Evolutionary conservation across 2,113 vertebrate genomes (phyloP).

Genomic region (Apteryx owenii): DNA sequence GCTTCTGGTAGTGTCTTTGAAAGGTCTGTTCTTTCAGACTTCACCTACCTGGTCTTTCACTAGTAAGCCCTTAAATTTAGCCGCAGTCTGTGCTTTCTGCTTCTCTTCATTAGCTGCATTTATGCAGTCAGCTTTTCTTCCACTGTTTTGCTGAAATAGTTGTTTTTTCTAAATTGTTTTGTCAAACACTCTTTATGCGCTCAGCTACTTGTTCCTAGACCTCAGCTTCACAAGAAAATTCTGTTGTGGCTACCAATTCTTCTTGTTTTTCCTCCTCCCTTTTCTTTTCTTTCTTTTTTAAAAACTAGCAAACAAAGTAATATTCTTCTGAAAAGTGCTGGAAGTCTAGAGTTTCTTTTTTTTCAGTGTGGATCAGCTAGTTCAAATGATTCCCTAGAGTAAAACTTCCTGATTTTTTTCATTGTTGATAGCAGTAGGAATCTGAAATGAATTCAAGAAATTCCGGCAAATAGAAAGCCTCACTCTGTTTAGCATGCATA

Average conservation of each 20-base stretch:
- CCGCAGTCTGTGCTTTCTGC: background rate
- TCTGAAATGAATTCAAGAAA: background rate
- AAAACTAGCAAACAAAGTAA: background rate
- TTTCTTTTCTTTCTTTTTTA: background rate
- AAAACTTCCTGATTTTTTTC: background rate
- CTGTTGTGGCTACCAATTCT: background rate
- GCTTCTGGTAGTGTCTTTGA: background rate
- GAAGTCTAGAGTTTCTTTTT: background rate
- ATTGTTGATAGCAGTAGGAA: background rate
- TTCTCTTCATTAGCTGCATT: slow-evolving; percentile 49
- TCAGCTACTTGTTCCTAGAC: slow-evolving; percentile 10
- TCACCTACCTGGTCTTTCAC: background rate
- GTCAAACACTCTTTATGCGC: background rate
- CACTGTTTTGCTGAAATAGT: slow-evolving; percentile 48
- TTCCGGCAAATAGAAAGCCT: background rate
- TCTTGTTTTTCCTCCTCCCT: background rate
- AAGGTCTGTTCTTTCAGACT: background rate
- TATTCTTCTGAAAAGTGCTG: background rate
- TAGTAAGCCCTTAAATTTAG: background rate
- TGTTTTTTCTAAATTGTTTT: slow-evolving; percentile 19
- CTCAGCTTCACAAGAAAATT: background rate
- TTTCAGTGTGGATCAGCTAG: background rate
- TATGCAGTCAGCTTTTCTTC: slow-evolving; percentile 31
- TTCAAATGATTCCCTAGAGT: background rate
- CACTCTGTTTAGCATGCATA: background rate